Conservation (phyloP, 2,888 invertebrate species). For the Hymenopus coronatus region DNA sequence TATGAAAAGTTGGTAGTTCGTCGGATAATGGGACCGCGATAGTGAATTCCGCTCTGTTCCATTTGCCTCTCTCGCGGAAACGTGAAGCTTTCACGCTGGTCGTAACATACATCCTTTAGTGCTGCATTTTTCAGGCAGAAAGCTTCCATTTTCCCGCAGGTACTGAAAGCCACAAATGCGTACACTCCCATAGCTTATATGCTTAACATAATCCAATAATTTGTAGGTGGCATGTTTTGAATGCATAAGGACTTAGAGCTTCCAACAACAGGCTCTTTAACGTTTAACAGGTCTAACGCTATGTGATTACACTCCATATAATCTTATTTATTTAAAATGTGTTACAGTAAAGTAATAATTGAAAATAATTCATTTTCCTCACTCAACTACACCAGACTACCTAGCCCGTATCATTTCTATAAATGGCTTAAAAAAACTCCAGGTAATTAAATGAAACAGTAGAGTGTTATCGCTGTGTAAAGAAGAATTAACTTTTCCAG, state of each 20-base stretch:
- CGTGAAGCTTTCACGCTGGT: neutral
- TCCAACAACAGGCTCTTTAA: neutral
- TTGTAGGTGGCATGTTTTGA: neutral
- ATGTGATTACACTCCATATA: neutral
- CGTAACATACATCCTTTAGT: neutral
- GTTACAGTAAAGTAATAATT: neutral
- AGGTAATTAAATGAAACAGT: too few relatives aligned
- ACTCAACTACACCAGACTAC: too few relatives aligned
- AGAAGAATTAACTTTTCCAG: too few relatives aligned
- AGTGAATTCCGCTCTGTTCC: neutral
- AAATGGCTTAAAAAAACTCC: too few relatives aligned
- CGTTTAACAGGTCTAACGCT: neutral
- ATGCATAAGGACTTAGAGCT: neutral
- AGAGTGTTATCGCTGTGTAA: too few relatives aligned
- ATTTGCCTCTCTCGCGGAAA: neutral
- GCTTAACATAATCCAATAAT: neutral
- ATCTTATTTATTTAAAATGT: neutral
- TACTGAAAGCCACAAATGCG: neutral
- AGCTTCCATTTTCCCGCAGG: neutral
- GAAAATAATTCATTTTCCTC: neutral
- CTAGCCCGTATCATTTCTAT: too few relatives aligned
- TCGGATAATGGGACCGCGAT: neutral
- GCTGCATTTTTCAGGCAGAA: neutral
- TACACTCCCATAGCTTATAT: too few relatives aligned
- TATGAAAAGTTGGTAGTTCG: neutral